phyloP scores from a whole-genome alignment of 2,888 invertebrate genomes.

The Unio pictorum region DNA sequence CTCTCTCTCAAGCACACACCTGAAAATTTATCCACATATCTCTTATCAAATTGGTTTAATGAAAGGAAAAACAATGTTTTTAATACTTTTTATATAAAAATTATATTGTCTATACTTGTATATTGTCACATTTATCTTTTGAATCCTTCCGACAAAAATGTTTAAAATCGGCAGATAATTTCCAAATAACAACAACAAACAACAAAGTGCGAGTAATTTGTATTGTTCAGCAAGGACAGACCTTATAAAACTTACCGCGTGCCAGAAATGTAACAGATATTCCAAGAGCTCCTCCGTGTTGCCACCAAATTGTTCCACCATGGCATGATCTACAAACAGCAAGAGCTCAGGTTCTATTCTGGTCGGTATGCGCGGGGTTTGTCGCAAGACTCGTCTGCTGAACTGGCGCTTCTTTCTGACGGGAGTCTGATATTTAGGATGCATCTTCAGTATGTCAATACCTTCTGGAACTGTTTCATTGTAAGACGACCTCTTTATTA shows the following conservation, averaged over 20 bases:
- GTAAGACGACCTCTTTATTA: background rate
- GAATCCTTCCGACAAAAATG: too few relatives aligned
- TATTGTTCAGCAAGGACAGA: too few relatives aligned
- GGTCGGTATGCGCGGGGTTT: constrained; percentile 17
- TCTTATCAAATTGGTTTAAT: too few relatives aligned
- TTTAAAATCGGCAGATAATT: too few relatives aligned
- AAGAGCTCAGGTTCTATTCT: constrained; percentile 50
- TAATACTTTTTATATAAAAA: too few relatives aligned
- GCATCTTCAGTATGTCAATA: constrained; percentile 12
- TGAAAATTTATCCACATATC: too few relatives aligned
- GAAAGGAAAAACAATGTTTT: too few relatives aligned
- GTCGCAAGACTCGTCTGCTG: background rate
- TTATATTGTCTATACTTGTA: too few relatives aligned
- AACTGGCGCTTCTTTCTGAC: constrained; percentile 35
- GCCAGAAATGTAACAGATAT: constrained; percentile 61
- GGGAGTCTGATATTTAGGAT: constrained; percentile 7
- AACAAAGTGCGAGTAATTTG: too few relatives aligned
- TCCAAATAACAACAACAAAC: too few relatives aligned
- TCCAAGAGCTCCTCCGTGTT: constrained; percentile 51
- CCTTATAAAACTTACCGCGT: constrained; percentile 43
- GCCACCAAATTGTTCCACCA: constrained; percentile 51
- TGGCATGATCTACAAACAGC: constrained; percentile 52
- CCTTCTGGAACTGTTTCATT: constrained; percentile 11
- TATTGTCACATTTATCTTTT: too few relatives aligned
- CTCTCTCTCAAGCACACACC: too few relatives aligned